Base-by-base conservation (phyloP, 2,113 vertebrate species). In the Andinoacara biseriatus region DNA sequence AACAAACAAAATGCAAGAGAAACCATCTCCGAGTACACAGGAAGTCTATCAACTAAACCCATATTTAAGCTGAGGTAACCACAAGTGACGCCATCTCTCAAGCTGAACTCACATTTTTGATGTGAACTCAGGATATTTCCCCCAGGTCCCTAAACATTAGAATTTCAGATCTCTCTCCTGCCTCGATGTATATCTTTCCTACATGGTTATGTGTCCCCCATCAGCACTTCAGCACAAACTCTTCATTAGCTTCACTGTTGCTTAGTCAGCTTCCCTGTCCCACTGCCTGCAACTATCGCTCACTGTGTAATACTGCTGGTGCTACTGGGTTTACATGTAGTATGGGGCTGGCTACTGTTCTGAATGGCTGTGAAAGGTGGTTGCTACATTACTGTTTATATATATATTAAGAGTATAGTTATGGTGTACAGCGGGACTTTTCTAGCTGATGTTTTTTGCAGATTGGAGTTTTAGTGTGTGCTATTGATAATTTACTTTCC, bases 211-310 rank as follows among this genome's bases (percentile, higher is more conserved):
- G 87, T 92, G 89, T 91, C 84, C 90, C 90, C 82, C 91, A 91
- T 90, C 87, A 85, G 74, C 83, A 80, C 84, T 85, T 67, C 46
- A 79, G 62, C 80, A 33, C 82, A 63, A 59, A 76, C 76, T 84
- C 82, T 90, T 87, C 90, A 91, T 93, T 78, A 87, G 76, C 86
- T 84, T 90, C 58, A 88, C 80, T 92, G 89, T 92, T 87, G 90
- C 91, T 85, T 13, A 86, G 84, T 93, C 91, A 89, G 93, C 89
- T 81, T 80, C 88, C 81, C 92, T 80, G 86, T 93, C 80, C 84
- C 78, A 20, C 81, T 46, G 86, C 86, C 89, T 91, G 90, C 84
- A 90, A 43, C 80, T 52, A 69, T 92, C 89, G 83, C 82, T 86
- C 84, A 77, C 84, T 82, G 82, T 91, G 85, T 82, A 78, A 87